Percentiles rank a stretch among this genome's conserved stretches.
Evolutionary conservation across 2,797 vertebrate species (phyloP).

Genomic region (Gobionotothen gibberifrons): DNA sequence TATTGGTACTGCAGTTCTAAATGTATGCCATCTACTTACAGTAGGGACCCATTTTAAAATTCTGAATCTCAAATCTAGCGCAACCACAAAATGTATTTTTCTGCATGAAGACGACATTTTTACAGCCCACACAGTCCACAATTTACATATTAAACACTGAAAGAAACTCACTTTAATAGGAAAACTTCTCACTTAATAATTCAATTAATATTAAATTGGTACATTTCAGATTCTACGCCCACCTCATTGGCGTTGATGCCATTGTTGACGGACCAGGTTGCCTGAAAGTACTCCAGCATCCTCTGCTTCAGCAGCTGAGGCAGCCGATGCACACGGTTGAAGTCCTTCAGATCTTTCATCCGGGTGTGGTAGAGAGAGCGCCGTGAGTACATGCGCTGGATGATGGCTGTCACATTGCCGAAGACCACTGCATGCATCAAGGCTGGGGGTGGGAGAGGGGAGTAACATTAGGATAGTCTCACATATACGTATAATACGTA

Average conservation of each 20-base stretch:
- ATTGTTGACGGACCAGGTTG: constrained; percentile 97
- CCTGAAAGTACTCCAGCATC: constrained; percentile 97
- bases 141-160: background rate
- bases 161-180: background rate
- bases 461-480: background rate
- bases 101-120: constrained; percentile 3
- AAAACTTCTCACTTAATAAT: background rate
- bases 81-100: constrained; percentile 22
- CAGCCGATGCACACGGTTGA: constrained; percentile 92
- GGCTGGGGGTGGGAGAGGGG: constrained; percentile 77
- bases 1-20: constrained; percentile 46
- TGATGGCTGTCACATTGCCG: constrained; percentile 96
- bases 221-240: constrained; percentile 26
- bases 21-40: constrained; percentile 50
- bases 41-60: constrained; percentile 58
- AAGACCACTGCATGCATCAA: constrained; percentile 98
- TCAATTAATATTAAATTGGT: background rate
- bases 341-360: constrained; percentile 97
- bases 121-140: constrained; percentile 10
- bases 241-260: constrained; percentile 97
- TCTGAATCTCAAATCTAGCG: constrained; percentile 30
- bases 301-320: constrained; percentile 95
- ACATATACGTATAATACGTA: background rate
- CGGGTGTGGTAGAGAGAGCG: constrained; percentile 96
- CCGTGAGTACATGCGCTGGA: constrained; percentile 97